A percentile compares a stretch with the other conserved stretches of the same genome.
Conservation (phyloP, 2,113 vertebrate species). For the Hypocryptadius cinnamomeus region DNA sequence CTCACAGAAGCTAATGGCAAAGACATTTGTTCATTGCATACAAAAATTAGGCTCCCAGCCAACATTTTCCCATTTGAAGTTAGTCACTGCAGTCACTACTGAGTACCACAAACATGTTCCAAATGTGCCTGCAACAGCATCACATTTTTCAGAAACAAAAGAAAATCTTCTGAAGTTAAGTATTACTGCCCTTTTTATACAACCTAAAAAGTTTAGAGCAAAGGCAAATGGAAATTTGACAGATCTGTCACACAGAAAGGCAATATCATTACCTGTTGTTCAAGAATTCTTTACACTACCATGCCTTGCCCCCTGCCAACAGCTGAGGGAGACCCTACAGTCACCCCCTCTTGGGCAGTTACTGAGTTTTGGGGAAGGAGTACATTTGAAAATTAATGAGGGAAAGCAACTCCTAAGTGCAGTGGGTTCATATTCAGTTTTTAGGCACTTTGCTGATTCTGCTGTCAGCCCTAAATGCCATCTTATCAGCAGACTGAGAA, state of each 20-base stretch:
- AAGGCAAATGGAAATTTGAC: neutral
- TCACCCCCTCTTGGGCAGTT: neutral
- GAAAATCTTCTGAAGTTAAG: neutral
- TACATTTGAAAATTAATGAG: neutral
- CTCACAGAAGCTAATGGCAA: neutral
- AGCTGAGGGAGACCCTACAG: neutral
- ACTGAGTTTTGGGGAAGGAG: neutral
- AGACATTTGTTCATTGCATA: neutral
- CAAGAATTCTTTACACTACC: neutral
- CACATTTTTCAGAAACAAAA: neutral
- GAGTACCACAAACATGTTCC: neutral
- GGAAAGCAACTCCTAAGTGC: neutral
- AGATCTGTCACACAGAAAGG: neutral
- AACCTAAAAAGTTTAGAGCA: neutral
- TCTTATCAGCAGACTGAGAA: neutral
- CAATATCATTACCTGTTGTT: neutral
- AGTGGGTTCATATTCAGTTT: neutral
- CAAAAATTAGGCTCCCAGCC: neutral
- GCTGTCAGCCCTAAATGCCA: neutral
- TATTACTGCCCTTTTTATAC: neutral
- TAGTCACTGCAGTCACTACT: neutral
- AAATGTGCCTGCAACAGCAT: neutral
- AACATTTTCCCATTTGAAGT: conserved; percentile 11
- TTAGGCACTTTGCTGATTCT: neutral
- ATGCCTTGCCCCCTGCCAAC: neutral